These are phyloP conservation scores for Pseudochromis fuscus DNA, from an alignment of 2,797 vertebrate species.

Conservation along the genomic window DNA sequence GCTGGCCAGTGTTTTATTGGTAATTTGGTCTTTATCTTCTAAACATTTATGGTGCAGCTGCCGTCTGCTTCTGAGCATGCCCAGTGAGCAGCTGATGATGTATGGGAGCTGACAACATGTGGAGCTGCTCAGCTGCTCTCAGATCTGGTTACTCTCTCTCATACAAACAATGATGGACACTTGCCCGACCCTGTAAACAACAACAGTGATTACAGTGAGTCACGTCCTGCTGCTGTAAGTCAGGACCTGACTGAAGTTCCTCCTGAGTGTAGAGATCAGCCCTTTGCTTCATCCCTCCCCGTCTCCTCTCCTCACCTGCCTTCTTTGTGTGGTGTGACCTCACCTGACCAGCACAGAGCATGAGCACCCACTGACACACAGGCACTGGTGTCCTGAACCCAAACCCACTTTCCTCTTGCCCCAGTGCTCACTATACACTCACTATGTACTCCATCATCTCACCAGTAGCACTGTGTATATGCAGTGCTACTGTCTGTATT, in stretches of 20 bases:
- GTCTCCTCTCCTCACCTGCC: slow-evolving; percentile 47
- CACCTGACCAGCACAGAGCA: slow-evolving; percentile 70
- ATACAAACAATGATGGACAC: slow-evolving; percentile 1
- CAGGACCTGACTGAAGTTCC: slow-evolving; percentile 10
- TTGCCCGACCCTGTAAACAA: background rate
- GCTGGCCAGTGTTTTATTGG: slow-evolving; percentile 41
- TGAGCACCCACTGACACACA: slow-evolving; percentile 64
- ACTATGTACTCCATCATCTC: background rate
- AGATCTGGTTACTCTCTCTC: slow-evolving; percentile 8
- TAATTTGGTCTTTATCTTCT: slow-evolving; percentile 34
- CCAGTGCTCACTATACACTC: slow-evolving; percentile 18
- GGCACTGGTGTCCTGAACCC: slow-evolving; percentile 36
- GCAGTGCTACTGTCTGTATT: slow-evolving; percentile 7
- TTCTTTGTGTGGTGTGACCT: slow-evolving; percentile 68
- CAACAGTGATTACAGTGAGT: background rate
- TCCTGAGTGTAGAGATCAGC: slow-evolving; percentile 22
- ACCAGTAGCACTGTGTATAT: slow-evolving; percentile 4
- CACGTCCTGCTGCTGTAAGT: slow-evolving; percentile 10
- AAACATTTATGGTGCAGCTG: slow-evolving; percentile 20
- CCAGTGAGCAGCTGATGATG: slow-evolving; percentile 29
- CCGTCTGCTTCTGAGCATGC: slow-evolving; percentile 54
- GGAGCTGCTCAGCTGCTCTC: slow-evolving; percentile 27
- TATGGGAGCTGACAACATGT: slow-evolving; percentile 17
- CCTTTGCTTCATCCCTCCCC: slow-evolving; percentile 36
- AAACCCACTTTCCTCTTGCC: slow-evolving; percentile 26